These are phyloP conservation scores for Aelia acuminata DNA, from an alignment of 2,888 invertebrate species.

Conservation along the genomic window DNA sequence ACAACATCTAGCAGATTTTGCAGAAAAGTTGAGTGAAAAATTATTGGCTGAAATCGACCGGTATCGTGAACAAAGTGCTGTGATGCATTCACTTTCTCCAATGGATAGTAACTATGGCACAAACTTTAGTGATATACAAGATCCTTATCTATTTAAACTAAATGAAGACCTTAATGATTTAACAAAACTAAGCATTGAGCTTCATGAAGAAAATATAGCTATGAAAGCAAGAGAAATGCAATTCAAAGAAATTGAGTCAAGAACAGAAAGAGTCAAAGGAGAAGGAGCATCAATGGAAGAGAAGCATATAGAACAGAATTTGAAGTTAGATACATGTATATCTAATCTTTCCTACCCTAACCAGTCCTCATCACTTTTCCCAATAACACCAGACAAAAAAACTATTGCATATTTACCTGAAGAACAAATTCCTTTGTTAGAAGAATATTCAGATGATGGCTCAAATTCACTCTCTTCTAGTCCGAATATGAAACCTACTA, in stretches of 20 bases:
- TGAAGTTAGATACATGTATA: conserved; percentile 37
- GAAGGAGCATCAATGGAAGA: conserved; percentile 64
- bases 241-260: conserved; percentile 37
- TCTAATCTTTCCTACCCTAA: conserved; percentile 37
- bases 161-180: conserved; percentile 75
- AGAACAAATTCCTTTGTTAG: conserved; percentile 64
- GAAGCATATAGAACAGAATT: conserved; percentile 62
- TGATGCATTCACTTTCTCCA: conserved; percentile 61
- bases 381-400: conserved; percentile 54
- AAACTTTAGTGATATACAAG: conserved; percentile 72
- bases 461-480: conserved; percentile 58
- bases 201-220: conserved; percentile 71
- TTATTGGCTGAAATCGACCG: conserved; percentile 82
- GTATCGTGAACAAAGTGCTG: conserved; percentile 69
- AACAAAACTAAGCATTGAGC: conserved; percentile 74
- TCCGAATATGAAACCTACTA: not conserved
- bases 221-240: conserved; percentile 46
- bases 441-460: conserved; percentile 63
- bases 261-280: conserved; percentile 61
- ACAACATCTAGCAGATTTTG: conserved; percentile 83
- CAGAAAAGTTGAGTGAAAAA: conserved; percentile 86
- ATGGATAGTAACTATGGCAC: conserved; percentile 65
- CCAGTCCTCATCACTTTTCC: conserved; percentile 51
- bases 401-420: conserved; percentile 60
- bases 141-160: conserved; percentile 75